These are phyloP conservation scores for Bombus soroeensis DNA, from an alignment of 1,140 invertebrate genomes.

Conservation along the genomic window DNA sequence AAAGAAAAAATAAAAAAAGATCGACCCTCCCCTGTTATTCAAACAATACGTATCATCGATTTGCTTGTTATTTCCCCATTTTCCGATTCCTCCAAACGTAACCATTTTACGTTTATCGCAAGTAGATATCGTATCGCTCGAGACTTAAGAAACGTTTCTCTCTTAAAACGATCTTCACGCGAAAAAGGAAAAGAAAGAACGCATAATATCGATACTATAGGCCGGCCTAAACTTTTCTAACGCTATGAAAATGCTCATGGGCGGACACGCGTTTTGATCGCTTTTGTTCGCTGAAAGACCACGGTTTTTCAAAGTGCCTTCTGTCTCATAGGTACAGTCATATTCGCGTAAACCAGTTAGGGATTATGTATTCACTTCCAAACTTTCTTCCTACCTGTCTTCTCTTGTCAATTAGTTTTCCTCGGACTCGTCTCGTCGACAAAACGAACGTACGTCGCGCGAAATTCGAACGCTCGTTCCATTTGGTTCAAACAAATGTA, in stretches of 20 bases:
- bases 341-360: conserved; percentile 20
- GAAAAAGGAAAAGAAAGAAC: no score
- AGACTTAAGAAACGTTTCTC: not conserved
- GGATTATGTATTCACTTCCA: conserved; percentile 20
- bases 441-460: not conserved
- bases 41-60: not conserved
- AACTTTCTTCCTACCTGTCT: not conserved
- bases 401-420: not conserved
- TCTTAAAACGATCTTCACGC: no score
- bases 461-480: not conserved
- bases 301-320: not conserved
- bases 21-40: not conserved
- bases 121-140: no score
- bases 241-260: not conserved
- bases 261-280: conserved; percentile 31
- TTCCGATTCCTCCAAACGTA: not conserved
- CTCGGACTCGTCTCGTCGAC: not conserved
- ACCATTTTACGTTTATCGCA: not conserved
- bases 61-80: not conserved
- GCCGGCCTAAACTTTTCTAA: not conserved
- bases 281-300: conserved; percentile 34
- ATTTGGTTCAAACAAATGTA: not conserved
- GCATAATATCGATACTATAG: no score
- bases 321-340: not conserved
- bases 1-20: not conserved